Conservation (phyloP, 2,113 vertebrate species). For the Spermophilus dauricus region DNA sequence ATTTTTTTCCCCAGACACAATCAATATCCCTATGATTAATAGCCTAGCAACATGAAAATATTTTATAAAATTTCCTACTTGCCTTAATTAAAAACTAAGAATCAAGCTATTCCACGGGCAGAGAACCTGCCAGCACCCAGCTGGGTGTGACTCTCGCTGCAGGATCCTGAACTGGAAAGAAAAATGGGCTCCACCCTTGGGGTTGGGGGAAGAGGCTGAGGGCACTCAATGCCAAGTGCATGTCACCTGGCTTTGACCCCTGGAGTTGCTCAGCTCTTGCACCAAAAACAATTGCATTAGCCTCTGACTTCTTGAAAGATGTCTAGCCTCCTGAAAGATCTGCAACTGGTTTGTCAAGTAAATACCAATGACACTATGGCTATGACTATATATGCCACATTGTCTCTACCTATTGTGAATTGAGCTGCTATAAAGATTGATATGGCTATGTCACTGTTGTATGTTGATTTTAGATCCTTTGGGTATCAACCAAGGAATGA, state of each 20-base stretch:
- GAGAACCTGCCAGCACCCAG: conserved; percentile 36
- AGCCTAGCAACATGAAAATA: neutral
- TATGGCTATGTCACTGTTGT: no score
- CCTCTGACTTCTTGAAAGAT: conserved; percentile 74
- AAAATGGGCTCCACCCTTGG: conserved; percentile 66
- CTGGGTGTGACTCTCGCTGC: conserved; percentile 33
- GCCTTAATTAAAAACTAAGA: conserved; percentile 54
- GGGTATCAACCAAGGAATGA: no score
- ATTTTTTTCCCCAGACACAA: neutral
- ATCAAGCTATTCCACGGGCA: neutral
- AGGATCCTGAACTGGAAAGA: conserved; percentile 69
- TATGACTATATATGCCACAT: neutral
- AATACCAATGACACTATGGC: conserved; percentile 26
- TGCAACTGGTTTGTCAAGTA: conserved; percentile 74
- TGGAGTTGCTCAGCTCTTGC: conserved; percentile 29
- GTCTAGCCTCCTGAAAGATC: conserved; percentile 62
- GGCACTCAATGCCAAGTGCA: neutral
- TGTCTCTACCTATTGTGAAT: neutral
- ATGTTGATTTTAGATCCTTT: no score
- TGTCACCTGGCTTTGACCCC: conserved; percentile 63
- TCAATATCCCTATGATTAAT: neutral
- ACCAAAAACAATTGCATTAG: conserved; percentile 72
- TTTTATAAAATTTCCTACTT: neutral
- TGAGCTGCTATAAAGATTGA: no score
- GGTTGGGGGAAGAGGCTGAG: conserved; percentile 38